These are phyloP conservation scores for Heterotis niloticus DNA, from an alignment of 2,113 vertebrate species.

Conservation along the genomic window DNA sequence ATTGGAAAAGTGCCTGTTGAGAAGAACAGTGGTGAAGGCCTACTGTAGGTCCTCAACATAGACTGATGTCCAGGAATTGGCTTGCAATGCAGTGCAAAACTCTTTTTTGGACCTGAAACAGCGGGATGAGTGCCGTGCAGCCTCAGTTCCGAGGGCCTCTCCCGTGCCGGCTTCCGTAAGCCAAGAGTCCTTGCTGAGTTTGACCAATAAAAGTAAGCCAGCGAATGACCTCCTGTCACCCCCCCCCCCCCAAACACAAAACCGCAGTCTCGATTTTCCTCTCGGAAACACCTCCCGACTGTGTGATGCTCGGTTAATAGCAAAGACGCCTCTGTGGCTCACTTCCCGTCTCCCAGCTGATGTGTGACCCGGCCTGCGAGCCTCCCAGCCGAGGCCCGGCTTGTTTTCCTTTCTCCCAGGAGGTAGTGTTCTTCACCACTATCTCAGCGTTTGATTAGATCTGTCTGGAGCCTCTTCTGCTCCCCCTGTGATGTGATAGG, in stretches of 20 bases:
- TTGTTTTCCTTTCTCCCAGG: constrained; percentile 67
- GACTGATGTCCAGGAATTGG: too few species aligned
- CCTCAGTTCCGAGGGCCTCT: too few species aligned
- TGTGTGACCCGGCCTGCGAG: constrained; percentile 48
- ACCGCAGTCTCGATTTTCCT: not conserved
- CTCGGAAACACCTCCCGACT: not conserved
- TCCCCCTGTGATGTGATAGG: constrained; percentile 63
- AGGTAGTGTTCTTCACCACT: constrained; percentile 71
- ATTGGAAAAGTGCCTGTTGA: too few species aligned
- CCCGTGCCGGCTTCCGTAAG: too few species aligned
- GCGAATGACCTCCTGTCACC: too few species aligned
- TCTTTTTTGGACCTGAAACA: too few species aligned
- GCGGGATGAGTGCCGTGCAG: too few species aligned
- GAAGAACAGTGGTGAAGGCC: too few species aligned
- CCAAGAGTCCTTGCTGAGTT: too few species aligned
- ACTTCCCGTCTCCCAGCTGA: constrained; percentile 41
- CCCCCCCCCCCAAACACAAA: not conserved
- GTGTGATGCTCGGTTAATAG: not conserved
- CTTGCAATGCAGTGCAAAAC: too few species aligned
- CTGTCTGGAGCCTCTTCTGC: constrained; percentile 33
- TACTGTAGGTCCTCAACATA: too few species aligned
- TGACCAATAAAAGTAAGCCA: too few species aligned
- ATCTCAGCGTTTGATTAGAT: constrained; percentile 72
- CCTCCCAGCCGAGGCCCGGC: constrained; percentile 55
- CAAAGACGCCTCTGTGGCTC: constrained; percentile 31